Evolutionary conservation across 2,888 invertebrate genomes (phyloP).

Genomic region (Diplolepis rosae): DNA sequence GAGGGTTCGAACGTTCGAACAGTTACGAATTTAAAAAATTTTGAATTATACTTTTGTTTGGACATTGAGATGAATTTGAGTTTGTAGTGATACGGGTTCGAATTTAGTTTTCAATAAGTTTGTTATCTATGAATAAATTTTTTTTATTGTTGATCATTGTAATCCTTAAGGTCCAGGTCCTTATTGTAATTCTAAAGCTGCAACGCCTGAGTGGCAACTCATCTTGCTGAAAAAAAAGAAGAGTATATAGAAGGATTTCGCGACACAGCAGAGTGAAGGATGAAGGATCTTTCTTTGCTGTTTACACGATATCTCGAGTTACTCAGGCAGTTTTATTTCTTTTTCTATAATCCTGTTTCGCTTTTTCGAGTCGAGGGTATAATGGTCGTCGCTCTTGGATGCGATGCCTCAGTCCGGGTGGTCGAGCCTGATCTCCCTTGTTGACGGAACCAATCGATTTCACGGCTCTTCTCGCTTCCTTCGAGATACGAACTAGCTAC

Average conservation of each 20-base stretch:
- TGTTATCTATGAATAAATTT: too few species aligned
- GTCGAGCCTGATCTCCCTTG: conserved; percentile 48
- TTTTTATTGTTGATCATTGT: too few species aligned
- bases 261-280: conserved; percentile 31
- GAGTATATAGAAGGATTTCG: conserved; percentile 18
- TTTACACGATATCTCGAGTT: conserved; percentile 36
- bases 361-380: conserved; percentile 25
- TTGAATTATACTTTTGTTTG: too few species aligned
- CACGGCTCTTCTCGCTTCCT: conserved; percentile 47
- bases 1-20: too few species aligned
- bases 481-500: conserved; percentile 40
- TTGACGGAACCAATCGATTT: conserved; percentile 60
- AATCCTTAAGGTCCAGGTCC: too few species aligned
- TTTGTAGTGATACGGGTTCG: too few species aligned
- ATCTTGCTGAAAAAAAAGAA: neutral
- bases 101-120: too few species aligned
- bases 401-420: conserved; percentile 44
- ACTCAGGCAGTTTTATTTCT: conserved; percentile 31
- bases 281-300: conserved; percentile 39
- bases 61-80: too few species aligned
- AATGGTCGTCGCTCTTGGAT: conserved; percentile 21
- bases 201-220: conserved; percentile 6
- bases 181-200: conserved; percentile 20
- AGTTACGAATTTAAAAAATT: too few species aligned
- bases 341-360: conserved; percentile 33